Base-by-base conservation (phyloP, 2,113 vertebrate genomes). In the Proteles cristata region DNA sequence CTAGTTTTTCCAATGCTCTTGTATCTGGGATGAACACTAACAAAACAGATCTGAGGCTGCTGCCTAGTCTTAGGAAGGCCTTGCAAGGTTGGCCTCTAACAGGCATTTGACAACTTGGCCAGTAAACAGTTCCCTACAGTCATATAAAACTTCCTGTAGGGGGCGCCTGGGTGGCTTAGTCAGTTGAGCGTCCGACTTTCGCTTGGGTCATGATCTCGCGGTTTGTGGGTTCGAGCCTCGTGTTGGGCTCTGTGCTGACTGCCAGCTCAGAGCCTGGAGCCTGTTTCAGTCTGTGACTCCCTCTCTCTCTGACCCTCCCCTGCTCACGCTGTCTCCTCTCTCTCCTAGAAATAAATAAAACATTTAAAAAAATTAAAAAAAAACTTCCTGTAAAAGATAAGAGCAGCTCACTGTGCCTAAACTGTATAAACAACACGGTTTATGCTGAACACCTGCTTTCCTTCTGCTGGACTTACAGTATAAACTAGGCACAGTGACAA, bases 381-480 rank as follows among this genome's bases (percentile, higher is more conserved):
- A 39, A 39, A 39, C 39, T 39, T 39, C 39, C 39, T 39, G 39
- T 63, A 19, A 93, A 39, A 74, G 71, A 8, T 19, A 95, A 58
- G 11, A 88, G 43, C 61, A 17, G 33, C 19, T 76, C 43, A 58
- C 15, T 84, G 45, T 68, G 35, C 76, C 92, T 68, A 39, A 66
- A 33, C 25, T 33, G 17, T 28, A 81, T 2, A 77, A 66, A 89
- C 63, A 90, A 66, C 0, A 15, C 25, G 35, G 45, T 35, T 73
- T 77, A 96, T 79, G 33, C 5, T 65, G 25, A 96, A 76, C 21
- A 93, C 39, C n/a, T 81, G n/a, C 55, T 88, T 90, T 79, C 76
- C 39, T 96, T 76, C 26, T 43, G n/a, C 63, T 82, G n/a, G n/a
- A 80, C 82, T 89, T 48, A 50, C 3, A 4, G 23, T 58, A 79